A percentile compares a stretch with the other conserved stretches of the same genome.
Conservation (phyloP, 2,888 invertebrate species). For the Mellilla xanthometata region DNA sequence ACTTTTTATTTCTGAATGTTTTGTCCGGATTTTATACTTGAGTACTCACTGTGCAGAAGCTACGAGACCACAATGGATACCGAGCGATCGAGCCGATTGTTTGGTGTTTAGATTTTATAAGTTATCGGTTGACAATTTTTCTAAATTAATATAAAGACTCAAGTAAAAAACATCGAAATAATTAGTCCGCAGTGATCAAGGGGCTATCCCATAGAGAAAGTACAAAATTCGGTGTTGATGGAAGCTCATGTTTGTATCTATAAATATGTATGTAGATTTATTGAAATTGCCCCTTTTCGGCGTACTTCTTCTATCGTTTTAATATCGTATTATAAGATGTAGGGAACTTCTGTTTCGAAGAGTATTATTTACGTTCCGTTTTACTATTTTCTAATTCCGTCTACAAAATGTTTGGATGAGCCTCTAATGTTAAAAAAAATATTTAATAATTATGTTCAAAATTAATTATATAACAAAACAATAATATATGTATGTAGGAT, state of each 20-base stretch:
- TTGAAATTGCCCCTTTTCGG: slow-evolving; percentile 70
- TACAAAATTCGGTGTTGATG: slow-evolving; percentile 82
- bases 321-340: slow-evolving; percentile 67
- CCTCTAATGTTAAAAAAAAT: slow-evolving; percentile 67
- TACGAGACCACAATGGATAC: slow-evolving; percentile 79
- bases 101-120: slow-evolving; percentile 56
- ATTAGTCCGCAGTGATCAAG: slow-evolving; percentile 78
- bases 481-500: slow-evolving; percentile 69
- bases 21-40: slow-evolving; percentile 75
- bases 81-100: slow-evolving; percentile 61
- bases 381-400: slow-evolving; percentile 78
- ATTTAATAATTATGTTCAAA: slow-evolving; percentile 79
- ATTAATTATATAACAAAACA: slow-evolving; percentile 69
- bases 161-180: slow-evolving; percentile 79
- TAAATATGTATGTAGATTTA: slow-evolving; percentile 70
- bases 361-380: slow-evolving; percentile 61
- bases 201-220: slow-evolving; percentile 74
- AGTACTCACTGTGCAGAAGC: slow-evolving; percentile 71
- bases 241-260: slow-evolving; percentile 74
- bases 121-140: slow-evolving; percentile 79
- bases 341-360: slow-evolving; percentile 70
- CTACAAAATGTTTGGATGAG: slow-evolving; percentile 76
- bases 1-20: slow-evolving; percentile 38
- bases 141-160: slow-evolving; percentile 77
- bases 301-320: slow-evolving; percentile 64